Percentiles rank a stretch among this genome's conserved stretches.
phyloP scores from a whole-genome alignment of 1,140 invertebrate genomes.

The Hormaphis cornu region DNA sequence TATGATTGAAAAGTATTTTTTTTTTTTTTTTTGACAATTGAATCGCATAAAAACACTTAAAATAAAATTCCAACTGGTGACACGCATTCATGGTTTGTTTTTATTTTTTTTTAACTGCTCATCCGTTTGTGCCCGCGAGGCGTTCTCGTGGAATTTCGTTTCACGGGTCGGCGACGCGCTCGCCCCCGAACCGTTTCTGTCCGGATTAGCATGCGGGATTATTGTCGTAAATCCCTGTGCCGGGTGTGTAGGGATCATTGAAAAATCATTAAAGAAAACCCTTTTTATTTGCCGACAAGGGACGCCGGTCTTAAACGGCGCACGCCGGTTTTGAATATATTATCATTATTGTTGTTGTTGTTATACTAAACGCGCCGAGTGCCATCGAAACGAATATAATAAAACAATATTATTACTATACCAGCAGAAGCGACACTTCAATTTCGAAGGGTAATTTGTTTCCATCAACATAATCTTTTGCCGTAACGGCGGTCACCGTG shows the following conservation, averaged over 20 bases:
- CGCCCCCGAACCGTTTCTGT: background rate
- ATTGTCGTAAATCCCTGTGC: conserved; percentile 3
- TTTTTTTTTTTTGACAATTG: no score
- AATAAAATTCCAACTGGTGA: no score
- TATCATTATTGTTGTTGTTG: no score
- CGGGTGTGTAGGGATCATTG: background rate
- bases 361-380: no score
- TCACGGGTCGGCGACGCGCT: background rate
- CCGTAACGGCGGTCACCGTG: background rate
- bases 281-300: conserved; percentile 14
- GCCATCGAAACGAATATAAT: no score
- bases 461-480: background rate
- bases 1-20: no score
- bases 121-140: background rate
- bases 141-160: background rate
- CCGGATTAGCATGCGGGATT: conserved; percentile 20
- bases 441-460: background rate
- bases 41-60: no score
- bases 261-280: conserved; percentile 25
- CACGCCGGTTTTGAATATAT: background rate
- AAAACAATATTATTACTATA: background rate
- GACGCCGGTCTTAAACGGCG: background rate
- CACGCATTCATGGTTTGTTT: conserved; percentile 12
- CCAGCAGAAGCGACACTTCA: background rate
- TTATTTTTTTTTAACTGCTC: background rate